Evolutionary conservation across 2,888 invertebrate genomes (phyloP).

Genomic region (Baccha elongata): DNA sequence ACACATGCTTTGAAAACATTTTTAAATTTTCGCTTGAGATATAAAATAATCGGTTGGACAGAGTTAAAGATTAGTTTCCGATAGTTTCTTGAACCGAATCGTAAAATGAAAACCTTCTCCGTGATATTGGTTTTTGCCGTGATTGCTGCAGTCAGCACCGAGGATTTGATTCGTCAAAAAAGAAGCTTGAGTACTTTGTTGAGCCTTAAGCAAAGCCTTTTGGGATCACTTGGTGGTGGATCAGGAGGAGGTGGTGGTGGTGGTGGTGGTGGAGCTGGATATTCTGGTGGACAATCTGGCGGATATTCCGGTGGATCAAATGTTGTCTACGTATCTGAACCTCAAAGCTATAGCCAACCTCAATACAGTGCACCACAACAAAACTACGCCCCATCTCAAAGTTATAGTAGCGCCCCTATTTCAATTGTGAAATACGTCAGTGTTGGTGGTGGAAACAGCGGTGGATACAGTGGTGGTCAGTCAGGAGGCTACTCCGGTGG

Average conservation of each 20-base stretch:
- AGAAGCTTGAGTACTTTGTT: constrained; percentile 40
- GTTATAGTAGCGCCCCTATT: constrained; percentile 17
- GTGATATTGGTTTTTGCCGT: constrained; percentile 39
- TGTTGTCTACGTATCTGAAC: constrained; percentile 9
- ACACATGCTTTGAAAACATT: constrained; percentile 20
- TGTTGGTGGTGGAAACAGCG: constrained; percentile 19
- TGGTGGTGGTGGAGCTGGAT: not conserved
- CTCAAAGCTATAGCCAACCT: not conserved
- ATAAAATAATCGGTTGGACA: constrained; percentile 76
- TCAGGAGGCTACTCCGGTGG: constrained; percentile 20
- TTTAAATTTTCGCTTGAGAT: constrained; percentile 33
- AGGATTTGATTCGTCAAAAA: constrained; percentile 44
- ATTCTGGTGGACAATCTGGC: constrained; percentile 12
- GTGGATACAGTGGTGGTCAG: constrained; percentile 2
- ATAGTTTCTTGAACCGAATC: constrained; percentile 70
- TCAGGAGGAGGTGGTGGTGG: constrained; percentile 20
- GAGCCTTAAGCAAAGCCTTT: constrained; percentile 12
- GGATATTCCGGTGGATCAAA: not conserved
- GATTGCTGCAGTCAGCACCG: constrained; percentile 32
- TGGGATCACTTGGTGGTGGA: constrained; percentile 13
- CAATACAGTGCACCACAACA: not conserved
- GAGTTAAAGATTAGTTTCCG: constrained; percentile 76
- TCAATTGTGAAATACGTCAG: constrained; percentile 25
- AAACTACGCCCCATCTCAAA: constrained; percentile 32
- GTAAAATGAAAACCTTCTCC: constrained; percentile 55